A percentile compares a stretch with the other conserved stretches of the same genome.
Evolutionary conservation across 2,113 vertebrate species (phyloP).

Genomic region (Corynorhinus townsendii): DNA sequence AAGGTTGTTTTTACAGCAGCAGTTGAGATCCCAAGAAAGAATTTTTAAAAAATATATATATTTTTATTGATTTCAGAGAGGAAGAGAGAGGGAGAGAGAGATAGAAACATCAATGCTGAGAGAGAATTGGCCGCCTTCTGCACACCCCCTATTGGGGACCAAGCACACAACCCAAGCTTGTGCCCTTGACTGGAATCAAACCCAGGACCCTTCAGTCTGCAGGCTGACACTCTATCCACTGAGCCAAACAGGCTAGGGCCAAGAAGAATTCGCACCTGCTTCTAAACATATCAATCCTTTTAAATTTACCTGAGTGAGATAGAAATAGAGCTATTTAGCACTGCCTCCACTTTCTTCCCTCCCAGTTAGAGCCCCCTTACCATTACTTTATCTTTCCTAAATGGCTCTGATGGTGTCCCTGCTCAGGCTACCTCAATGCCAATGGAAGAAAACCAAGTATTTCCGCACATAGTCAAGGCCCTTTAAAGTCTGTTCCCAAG

Average conservation of each 20-base stretch:
- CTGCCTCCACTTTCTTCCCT: background rate
- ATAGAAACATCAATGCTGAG: no score
- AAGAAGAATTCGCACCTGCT: background rate
- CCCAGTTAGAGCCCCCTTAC: background rate
- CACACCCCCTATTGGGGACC: no score
- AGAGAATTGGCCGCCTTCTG: no score
- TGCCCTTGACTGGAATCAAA: no score
- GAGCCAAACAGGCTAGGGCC: background rate
- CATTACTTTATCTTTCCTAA: background rate
- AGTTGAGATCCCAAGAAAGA: conserved; percentile 1
- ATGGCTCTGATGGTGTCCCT: background rate
- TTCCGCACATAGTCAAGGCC: background rate
- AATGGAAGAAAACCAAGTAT: background rate
- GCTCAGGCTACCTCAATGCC: background rate
- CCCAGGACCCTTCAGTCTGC: no score
- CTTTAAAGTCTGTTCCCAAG: background rate
- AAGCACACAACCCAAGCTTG: no score
- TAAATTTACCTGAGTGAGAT: background rate
- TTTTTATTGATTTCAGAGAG: no score
- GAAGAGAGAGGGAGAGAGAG: no score
- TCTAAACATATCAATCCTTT: background rate
- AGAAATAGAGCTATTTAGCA: background rate
- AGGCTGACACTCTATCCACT: no score
- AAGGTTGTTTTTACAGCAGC: background rate
- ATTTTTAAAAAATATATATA: no score